Evolutionary conservation across 2,888 invertebrate genomes (phyloP), one percentile per base, ranked within the genome.

Genomic region (Papilio elwesi): DNA sequence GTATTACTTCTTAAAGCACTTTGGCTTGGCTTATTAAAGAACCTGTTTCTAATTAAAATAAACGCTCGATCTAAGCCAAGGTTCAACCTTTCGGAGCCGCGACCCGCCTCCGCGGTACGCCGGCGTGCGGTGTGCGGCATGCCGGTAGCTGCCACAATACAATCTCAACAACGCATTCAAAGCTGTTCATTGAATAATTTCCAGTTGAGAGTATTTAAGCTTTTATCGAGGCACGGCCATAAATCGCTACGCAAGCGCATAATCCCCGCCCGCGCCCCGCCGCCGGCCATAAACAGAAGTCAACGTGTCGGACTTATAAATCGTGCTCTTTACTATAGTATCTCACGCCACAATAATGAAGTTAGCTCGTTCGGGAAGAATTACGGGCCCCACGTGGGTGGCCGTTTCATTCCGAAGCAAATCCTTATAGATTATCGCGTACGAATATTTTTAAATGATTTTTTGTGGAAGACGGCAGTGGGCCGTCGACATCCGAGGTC

Each of bases 311-410:
- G 90, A 90, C 92, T 91, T 92, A 93, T 93, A 93, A 93, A 93
- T 93, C 92, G 91, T 92, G 89, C 85, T 92, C 93, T 93, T 93
- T 93, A 92, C 93, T 92, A 93, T 93, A 93, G 93, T 93, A 93
- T 92, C 92, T 92, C 90, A 88, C 87, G 90, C 92, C 92, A 93
- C 92, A 93, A 93, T 93, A 93, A 93, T 93, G 92, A 93, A 92
- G 93, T 93, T 92, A 90, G 92, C 92, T 93, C 92, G 90, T 92
- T 92, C 89, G 86, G 89, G 90, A 90, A 92, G 93, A 93, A 90
- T 86, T 92, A 93, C 90, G 86, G 88, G 85, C 83, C 87, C 92
- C 91, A 90, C 90, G 92, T 93, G 93, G 93, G 93, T 93, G 93
- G 93, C 83, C 92, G 83, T 81, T 79, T 86, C 84, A 87, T 87